These are phyloP conservation scores for Microctenopoma lineatum DNA, from an alignment of 2,797 vertebrate species.

Conservation along the genomic window DNA sequence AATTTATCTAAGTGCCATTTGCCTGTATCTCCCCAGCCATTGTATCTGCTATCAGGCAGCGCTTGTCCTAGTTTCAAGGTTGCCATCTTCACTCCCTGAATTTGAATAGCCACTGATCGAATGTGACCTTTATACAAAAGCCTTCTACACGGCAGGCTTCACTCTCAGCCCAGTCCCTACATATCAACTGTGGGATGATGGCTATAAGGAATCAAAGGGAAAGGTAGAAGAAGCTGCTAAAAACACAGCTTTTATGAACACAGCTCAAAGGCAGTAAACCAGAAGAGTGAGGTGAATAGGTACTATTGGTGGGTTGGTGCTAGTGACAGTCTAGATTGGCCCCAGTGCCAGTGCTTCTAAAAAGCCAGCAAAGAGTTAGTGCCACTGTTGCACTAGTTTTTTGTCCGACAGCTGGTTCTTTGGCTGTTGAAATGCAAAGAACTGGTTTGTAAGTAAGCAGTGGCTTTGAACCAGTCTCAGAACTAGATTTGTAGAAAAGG, in stretches of 20 bases:
- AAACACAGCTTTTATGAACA: not conserved
- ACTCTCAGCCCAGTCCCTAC: slow-evolving; percentile 10
- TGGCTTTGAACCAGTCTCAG: too few relatives aligned
- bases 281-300: too few relatives aligned
- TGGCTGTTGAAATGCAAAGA: too few relatives aligned
- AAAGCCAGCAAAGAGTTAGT: too few relatives aligned
- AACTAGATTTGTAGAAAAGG: too few relatives aligned
- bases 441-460: too few relatives aligned
- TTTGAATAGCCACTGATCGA: slow-evolving; percentile 62
- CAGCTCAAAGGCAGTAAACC: not conserved
- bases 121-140: slow-evolving; percentile 58
- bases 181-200: slow-evolving; percentile 25
- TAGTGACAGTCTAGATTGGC: too few relatives aligned
- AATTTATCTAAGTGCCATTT: slow-evolving; percentile 57
- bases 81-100: slow-evolving; percentile 47
- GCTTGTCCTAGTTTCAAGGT: slow-evolving; percentile 63
- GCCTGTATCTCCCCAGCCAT: slow-evolving; percentile 28
- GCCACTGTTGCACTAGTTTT: too few relatives aligned
- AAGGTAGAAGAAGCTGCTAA: not conserved
- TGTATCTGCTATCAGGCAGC: slow-evolving; percentile 25
- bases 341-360: too few relatives aligned
- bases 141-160: slow-evolving; percentile 25
- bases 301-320: too few relatives aligned
- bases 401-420: too few relatives aligned
- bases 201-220: slow-evolving; percentile 10